Evolutionary conservation across 2,888 invertebrate species (phyloP), one percentile per base, ranked within the genome.

Genomic region (Temnothorax unifasciatus): DNA sequence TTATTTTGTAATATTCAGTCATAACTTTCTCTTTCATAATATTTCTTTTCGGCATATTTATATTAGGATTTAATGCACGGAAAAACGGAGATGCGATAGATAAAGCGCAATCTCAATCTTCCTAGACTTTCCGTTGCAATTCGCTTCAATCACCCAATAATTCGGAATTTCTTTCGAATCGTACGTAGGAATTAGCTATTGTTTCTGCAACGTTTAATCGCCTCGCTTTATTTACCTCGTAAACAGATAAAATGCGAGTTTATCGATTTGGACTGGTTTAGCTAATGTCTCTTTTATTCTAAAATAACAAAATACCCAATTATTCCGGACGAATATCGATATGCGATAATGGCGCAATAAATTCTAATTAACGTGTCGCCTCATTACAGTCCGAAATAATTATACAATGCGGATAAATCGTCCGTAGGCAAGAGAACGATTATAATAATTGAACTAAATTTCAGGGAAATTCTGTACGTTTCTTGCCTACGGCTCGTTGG

Each of bases 361-460:
- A 77, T n/a, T 63, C 77, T 77, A 77, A 77, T 77, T 77, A 77
- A 77, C 54, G 71, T 52, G 71, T 77, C 71, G 77, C 77, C 21
- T 77, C 77, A 54, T 77, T 77, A 77, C n/a, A 29, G 54, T 18
- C 29, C 73, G 29, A 69, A 77, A 77, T 77, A 77, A 77, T 77
- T 77, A 69, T 77, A 71, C 54, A 77, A 77, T 77, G 77, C 44
- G 71, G 44, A 77, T 77, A 77, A 77, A 77, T 77, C 71, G 71
- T 41, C 77, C 54, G 15, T 77, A 77, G 44, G 54, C 77, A 41
- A 57, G 44, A 71, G 69, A 69, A 71, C 41, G 71, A 69, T 77
- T 69, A 77, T 77, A 68, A 77, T 69, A 77, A 77, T 77, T 77
- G 68, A 41, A 54, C 77, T 69, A 69, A 77, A 77, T 77, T 77